Conservation (phyloP, 2,797 vertebrate genomes). For the Characodon lateralis region DNA sequence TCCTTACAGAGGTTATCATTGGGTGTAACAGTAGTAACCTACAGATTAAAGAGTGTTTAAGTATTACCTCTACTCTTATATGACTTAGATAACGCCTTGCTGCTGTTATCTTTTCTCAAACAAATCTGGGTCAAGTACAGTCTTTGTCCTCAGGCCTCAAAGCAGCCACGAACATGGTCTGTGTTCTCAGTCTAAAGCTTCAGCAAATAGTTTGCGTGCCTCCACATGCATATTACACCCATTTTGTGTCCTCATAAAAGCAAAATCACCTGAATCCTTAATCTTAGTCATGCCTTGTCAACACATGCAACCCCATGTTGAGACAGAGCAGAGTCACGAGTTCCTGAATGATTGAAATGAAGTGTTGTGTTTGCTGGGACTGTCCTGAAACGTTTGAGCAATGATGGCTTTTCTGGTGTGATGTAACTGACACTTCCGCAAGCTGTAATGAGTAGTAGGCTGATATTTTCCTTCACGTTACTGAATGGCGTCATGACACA, state of each 20-base stretch:
- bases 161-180: neutral
- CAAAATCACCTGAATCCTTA: neutral
- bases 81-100: neutral
- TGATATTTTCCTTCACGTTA: neutral
- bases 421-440: slow-evolving; percentile 5
- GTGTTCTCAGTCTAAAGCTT: neutral
- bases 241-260: neutral
- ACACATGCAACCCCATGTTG: slow-evolving; percentile 1
- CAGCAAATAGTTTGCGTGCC: neutral
- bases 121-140: neutral
- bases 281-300: slow-evolving; percentile 9
- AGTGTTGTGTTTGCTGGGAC: slow-evolving; percentile 10
- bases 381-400: slow-evolving; percentile 16
- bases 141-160: neutral
- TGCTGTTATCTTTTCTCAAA: neutral
- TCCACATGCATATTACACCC: neutral
- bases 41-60: neutral
- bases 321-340: neutral
- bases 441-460: neutral
- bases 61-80: neutral
- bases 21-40: neutral
- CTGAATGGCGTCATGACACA: neutral
- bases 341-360: slow-evolving; percentile 21
- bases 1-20: neutral
- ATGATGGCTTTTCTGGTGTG: slow-evolving; percentile 9